phyloP scores from a whole-genome alignment of 2,113 vertebrate species.

The Mesoclemmys tuberculata region DNA sequence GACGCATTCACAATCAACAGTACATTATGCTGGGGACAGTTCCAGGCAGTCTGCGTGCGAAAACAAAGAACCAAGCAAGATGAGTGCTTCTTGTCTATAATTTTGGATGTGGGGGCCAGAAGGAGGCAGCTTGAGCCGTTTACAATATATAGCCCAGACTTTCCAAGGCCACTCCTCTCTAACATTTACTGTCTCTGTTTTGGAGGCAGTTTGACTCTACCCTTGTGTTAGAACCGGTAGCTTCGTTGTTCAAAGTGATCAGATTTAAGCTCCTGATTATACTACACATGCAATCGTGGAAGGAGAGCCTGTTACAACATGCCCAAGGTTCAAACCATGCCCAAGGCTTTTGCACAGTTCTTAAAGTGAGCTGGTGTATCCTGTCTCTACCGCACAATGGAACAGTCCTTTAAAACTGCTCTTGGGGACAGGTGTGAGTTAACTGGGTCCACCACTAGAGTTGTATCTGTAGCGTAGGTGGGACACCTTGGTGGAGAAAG shows the following conservation, averaged over 20 bases:
- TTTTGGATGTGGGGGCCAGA: neutral
- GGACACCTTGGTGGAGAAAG: neutral
- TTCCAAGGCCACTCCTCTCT: constrained; percentile 30
- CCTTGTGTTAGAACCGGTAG: neutral
- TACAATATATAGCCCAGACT: constrained; percentile 26
- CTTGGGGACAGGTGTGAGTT: neutral
- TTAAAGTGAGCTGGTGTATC: neutral
- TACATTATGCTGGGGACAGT: neutral
- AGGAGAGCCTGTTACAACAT: neutral
- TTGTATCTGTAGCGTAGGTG: neutral
- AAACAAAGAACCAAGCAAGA: constrained; percentile 32
- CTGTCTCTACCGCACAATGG: neutral
- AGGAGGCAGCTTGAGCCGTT: neutral
- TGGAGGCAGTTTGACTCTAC: neutral
- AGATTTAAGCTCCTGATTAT: constrained; percentile 9
- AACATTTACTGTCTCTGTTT: neutral
- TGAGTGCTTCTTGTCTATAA: constrained; percentile 19
- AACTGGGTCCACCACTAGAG: neutral
- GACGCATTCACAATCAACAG: constrained; percentile 11
- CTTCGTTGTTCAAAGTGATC: constrained; percentile 9
- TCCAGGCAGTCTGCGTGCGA: neutral
- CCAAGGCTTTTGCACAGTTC: neutral
- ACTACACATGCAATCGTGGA: neutral
- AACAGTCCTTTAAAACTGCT: neutral
- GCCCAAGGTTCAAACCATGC: accelerated